These are phyloP conservation scores for Acyrthosiphon pisum DNA, from an alignment of 1,140 invertebrate genomes.

Conservation along the genomic window DNA sequence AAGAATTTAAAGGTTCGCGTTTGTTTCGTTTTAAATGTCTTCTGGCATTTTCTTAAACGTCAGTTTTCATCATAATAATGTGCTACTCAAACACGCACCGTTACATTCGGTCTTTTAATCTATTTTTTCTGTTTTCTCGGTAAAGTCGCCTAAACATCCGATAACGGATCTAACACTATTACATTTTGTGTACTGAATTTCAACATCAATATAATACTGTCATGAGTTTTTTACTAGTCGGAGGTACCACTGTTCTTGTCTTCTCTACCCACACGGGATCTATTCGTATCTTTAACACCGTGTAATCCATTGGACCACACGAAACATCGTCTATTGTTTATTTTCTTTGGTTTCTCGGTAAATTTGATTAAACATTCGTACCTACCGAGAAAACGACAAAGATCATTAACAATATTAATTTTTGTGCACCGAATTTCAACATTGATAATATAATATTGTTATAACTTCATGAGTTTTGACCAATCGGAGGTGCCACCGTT, in stretches of 20 bases:
- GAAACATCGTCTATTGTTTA: no score
- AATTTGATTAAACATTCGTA: background rate
- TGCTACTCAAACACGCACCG: background rate
- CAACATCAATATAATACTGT: background rate
- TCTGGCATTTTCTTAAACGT: background rate
- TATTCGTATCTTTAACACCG: background rate
- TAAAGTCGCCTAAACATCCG: background rate
- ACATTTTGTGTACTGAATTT: background rate
- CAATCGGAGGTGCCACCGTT: no score
- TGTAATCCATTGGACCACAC: background rate
- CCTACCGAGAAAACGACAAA: background rate
- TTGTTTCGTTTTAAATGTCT: conserved; percentile 25
- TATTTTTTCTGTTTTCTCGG: background rate
- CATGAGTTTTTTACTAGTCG: background rate
- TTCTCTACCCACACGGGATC: background rate
- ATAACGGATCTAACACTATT: background rate
- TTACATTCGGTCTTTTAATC: background rate
- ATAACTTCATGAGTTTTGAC: no score
- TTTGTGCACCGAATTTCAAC: background rate
- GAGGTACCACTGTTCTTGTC: background rate
- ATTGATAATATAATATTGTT: no score
- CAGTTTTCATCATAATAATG: background rate
- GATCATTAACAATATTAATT: background rate
- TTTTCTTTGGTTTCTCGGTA: background rate
- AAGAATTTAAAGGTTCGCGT: conserved; percentile 9